These are phyloP conservation scores for Pogonomyrmex barbatus DNA, from an alignment of 1,140 invertebrate genomes.

Conservation along the genomic window DNA sequence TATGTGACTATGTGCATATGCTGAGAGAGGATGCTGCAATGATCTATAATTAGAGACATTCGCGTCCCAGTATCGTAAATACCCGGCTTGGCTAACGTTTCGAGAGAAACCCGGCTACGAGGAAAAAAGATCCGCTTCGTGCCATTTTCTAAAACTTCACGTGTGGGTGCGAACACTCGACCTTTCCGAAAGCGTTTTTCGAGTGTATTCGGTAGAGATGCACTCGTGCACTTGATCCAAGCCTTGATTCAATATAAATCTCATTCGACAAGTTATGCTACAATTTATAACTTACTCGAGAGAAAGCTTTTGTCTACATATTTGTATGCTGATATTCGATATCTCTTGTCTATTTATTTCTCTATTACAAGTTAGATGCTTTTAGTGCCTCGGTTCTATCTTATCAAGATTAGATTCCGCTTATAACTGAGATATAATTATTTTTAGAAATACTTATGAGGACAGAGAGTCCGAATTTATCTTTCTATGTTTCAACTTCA, in stretches of 20 bases:
- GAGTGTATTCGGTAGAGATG: not conserved
- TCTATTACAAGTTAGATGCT: not conserved
- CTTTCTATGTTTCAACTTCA: not conserved
- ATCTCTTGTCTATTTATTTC: not conserved
- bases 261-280: not conserved
- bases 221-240: not conserved
- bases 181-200: not conserved
- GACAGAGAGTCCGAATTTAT: not conserved
- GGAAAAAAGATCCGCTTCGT: conserved; percentile 23
- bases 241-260: not conserved
- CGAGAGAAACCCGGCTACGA: conserved; percentile 26
- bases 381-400: not conserved
- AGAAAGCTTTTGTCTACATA: not conserved
- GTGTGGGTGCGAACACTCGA: not conserved
- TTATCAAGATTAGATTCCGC: conserved; percentile 12
- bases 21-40: conserved; percentile 48
- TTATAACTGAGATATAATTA: not conserved
- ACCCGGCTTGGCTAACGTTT: conserved; percentile 46
- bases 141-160: conserved; percentile 31
- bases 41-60: conserved; percentile 62
- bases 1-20: conserved; percentile 37
- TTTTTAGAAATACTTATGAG: not conserved
- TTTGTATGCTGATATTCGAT: no score
- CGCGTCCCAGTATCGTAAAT: conserved; percentile 64
- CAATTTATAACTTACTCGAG: not conserved